Evolutionary conservation across 2,797 vertebrate genomes (phyloP), one percentile per base, ranked within the genome.

Genomic region (Hypotaenidia okinawae): DNA sequence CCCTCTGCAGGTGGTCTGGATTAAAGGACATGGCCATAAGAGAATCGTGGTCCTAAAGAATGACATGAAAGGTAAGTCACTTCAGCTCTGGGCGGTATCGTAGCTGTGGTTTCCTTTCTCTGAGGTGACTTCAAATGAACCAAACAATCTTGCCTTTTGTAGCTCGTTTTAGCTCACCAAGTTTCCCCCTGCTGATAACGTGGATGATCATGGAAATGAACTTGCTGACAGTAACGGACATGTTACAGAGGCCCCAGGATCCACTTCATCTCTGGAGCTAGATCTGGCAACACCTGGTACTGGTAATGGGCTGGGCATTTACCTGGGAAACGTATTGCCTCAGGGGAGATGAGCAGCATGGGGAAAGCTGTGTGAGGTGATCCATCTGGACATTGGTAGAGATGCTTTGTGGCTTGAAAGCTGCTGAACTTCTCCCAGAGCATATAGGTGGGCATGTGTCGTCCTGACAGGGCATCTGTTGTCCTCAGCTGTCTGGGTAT

Each of bases 41-140:
- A 99, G 99, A 98, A 99, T 99, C 97, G 99, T 99, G 77, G 99
- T 99, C 95, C 98, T 99, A 68, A 99, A 99, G 97, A 99, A 99
- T 86, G 99, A 99, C 97, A 99, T 99, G 99, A 99, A 99, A 98
- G 98, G 99, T 99, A 98, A 98, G 97, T 95, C 24, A 58, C 35
- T 73, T 66, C 8, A 12, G 2, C 77, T 57, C 47, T 74, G 8
- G 90, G 14, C 15, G 28, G 6, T 66, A 35, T 66, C 51, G 54
- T 77, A 2, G 5, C 27, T 51, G 32, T 5, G 63, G n/a, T 18
- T 79, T 2, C 30, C 32, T 54, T 62, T 74, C 78, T 91, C 28
- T 27, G 41, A 41, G 12, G 16, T 59, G 80, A 9, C 30, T 55
- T 64, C 17, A 63, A 28, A 18, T 85, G 72, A 81, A 61, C 0